Conservation (phyloP, 2,888 invertebrate genomes). For the Andricus quercusramuli region DNA sequence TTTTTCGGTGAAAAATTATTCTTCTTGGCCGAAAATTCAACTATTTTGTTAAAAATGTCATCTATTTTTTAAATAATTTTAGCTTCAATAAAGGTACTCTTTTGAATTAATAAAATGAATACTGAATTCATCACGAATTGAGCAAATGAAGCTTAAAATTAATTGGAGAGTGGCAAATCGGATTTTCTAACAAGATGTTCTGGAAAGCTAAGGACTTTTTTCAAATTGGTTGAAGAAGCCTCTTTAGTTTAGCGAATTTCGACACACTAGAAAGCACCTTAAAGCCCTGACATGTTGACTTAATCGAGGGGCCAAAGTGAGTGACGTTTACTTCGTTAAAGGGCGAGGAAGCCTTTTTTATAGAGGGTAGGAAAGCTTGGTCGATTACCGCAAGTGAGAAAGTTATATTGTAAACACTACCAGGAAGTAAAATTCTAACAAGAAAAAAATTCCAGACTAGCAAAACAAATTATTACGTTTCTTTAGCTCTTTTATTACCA, state of each 20-base stretch:
- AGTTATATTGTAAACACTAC: slow-evolving; percentile 32
- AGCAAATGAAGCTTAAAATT: neutral
- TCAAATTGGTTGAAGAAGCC: neutral
- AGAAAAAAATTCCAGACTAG: neutral
- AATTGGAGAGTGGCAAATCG: neutral
- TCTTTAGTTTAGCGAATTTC: neutral
- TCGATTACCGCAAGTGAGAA: slow-evolving; percentile 25
- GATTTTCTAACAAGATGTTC: neutral
- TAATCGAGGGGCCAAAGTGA: slow-evolving; percentile 36
- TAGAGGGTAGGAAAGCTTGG: slow-evolving; percentile 1
- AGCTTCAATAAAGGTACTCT: too few species aligned
- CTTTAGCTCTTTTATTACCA: neutral
- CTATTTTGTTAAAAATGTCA: too few species aligned
- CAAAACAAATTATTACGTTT: neutral
- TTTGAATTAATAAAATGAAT: too few species aligned
- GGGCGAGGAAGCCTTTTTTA: slow-evolving; percentile 20
- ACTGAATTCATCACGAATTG: too few species aligned
- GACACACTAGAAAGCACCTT: slow-evolving; percentile 1
- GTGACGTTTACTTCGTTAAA: slow-evolving; percentile 40
- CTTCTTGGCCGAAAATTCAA: too few species aligned
- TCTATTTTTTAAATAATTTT: too few species aligned
- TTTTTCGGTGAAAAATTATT: too few species aligned
- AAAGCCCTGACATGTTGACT: slow-evolving; percentile 36
- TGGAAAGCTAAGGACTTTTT: neutral
- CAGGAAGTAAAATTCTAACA: slow-evolving; percentile 22